phyloP scores from a whole-genome alignment of 2,888 invertebrate species.

The Branchinecta sandiegonensis region DNA sequence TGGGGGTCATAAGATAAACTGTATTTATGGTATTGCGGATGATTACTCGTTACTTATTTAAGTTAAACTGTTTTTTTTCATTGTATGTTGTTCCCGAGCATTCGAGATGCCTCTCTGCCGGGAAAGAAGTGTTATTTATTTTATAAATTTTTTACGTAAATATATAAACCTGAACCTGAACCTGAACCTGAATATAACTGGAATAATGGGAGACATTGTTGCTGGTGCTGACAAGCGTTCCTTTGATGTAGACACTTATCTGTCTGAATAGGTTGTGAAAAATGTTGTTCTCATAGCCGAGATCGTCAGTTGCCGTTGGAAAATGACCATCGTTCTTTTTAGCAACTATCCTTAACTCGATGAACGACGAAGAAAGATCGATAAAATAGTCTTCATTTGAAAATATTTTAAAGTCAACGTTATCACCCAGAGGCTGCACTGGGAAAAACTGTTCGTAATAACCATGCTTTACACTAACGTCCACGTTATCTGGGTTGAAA shows the following conservation, averaged over 20 bases:
- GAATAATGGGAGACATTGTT: not conserved
- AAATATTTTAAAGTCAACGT: not conserved
- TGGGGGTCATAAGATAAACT: not conserved
- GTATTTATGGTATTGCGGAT: no score
- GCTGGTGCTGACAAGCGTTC: not conserved
- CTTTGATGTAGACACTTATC: not conserved
- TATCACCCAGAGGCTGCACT: not conserved
- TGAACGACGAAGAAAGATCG: not conserved
- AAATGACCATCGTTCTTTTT: not conserved
- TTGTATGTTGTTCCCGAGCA: no score
- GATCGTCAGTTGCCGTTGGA: not conserved
- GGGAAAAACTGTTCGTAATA: conserved; percentile 10
- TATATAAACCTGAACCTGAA: no score
- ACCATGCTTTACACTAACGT: not conserved
- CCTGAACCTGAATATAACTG: no score
- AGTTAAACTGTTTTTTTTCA: no score
- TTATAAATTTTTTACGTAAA: no score
- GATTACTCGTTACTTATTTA: no score
- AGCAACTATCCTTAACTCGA: not conserved
- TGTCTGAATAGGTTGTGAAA: not conserved
- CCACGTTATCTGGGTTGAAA: not conserved
- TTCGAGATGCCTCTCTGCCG: no score
- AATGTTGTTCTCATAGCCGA: not conserved
- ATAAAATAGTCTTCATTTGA: not conserved
- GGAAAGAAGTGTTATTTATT: no score